A percentile compares a stretch with the other conserved stretches of the same genome.
Conservation (phyloP, 2,797 vertebrate species). For the Luscinia luscinia region DNA sequence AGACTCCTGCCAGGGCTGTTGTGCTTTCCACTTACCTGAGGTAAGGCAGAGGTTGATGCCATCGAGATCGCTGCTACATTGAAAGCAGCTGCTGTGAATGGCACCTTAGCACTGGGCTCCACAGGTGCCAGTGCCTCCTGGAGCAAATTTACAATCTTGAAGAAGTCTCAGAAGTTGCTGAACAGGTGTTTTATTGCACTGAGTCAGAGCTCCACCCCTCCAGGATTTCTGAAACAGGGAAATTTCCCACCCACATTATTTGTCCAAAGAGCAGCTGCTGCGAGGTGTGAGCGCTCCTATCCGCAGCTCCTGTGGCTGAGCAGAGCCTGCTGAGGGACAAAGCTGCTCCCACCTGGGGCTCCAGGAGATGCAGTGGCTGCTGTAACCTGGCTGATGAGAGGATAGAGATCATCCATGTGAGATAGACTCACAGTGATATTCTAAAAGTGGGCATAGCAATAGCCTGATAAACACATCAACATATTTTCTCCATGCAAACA, state of each 20-base stretch:
- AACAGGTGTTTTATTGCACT: conserved; percentile 55
- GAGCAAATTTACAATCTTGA: conserved; percentile 21
- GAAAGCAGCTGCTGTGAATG: neutral
- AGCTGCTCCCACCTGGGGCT: neutral
- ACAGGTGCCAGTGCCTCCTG: neutral
- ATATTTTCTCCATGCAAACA: neutral
- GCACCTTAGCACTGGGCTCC: neutral
- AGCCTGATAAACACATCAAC: neutral
- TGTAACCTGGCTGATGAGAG: neutral
- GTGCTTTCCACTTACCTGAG: conserved; percentile 51
- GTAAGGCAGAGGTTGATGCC: conserved; percentile 33
- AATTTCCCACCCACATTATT: conserved; percentile 55
- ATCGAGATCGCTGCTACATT: neutral
- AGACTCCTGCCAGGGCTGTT: neutral
- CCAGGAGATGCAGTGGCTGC: neutral
- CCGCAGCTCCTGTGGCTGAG: neutral
- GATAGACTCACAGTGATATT: neutral
- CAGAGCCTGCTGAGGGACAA: neutral
- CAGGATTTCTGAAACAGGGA: conserved; percentile 50
- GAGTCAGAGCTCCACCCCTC: conserved; percentile 69
- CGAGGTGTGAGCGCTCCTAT: neutral
- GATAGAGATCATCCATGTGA: rapidly evolving
- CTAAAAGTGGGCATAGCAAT: neutral
- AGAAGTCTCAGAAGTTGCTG: conserved; percentile 41
- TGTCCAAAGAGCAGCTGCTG: neutral